Percentiles rank a stretch among this genome's conserved stretches.
phyloP scores from a whole-genome alignment of 2,888 invertebrate species.

The Apamea sordens region DNA sequence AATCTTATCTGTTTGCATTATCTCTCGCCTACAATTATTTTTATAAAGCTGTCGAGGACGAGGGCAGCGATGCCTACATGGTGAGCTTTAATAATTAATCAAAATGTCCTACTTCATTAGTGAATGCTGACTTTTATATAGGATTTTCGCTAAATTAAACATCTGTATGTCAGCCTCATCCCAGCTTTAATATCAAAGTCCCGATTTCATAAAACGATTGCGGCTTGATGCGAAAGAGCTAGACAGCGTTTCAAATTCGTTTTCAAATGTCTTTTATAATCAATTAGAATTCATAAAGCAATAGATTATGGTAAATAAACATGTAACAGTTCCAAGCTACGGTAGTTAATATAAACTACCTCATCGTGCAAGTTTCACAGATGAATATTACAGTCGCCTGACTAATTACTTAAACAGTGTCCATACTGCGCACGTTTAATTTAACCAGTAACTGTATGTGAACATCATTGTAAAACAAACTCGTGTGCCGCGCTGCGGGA shows the following conservation, averaged over 20 bases:
- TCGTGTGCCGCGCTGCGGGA: constrained; percentile 74
- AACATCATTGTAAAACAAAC: constrained; percentile 83
- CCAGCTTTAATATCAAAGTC: neutral
- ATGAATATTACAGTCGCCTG: constrained; percentile 61
- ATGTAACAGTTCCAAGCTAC: constrained; percentile 32
- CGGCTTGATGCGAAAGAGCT: neutral
- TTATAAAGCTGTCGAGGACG: constrained; percentile 44
- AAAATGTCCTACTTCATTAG: constrained; percentile 6
- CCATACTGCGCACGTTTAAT: constrained; percentile 75
- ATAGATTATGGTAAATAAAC: constrained; percentile 44
- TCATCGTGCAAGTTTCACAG: constrained; percentile 56
- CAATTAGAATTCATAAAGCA: constrained; percentile 41
- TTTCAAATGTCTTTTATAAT: constrained; percentile 32
- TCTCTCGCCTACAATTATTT: constrained; percentile 55
- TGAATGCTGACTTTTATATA: neutral
- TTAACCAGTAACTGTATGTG: constrained; percentile 75
- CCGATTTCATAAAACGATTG: neutral
- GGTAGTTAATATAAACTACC: constrained; percentile 52
- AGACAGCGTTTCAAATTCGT: constrained; percentile 6
- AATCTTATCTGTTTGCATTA: constrained; percentile 50
- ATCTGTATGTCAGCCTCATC: neutral
- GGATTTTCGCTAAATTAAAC: constrained; percentile 7
- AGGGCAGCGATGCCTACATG: constrained; percentile 28
- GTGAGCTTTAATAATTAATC: constrained; percentile 28
- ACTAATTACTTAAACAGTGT: constrained; percentile 78